phyloP scores from a whole-genome alignment of 1,140 invertebrate genomes.

The Anthonomus grandis region DNA sequence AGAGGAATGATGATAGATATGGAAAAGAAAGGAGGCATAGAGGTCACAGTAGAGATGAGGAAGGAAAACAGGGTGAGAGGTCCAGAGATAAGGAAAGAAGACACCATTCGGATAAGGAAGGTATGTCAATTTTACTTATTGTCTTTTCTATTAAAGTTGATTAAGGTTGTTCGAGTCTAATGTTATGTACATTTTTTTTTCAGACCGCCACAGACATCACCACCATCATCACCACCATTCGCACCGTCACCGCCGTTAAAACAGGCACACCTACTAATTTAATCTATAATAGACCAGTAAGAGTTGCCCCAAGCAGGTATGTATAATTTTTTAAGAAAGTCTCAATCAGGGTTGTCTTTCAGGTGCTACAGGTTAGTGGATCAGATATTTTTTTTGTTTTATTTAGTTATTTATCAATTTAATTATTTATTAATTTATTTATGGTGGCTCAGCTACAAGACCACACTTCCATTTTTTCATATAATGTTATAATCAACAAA shows the following conservation, averaged over 20 bases:
- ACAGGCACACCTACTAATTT: background rate
- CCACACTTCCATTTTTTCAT: conserved; percentile 6
- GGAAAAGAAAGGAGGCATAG: conserved; percentile 35
- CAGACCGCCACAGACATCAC: conserved; percentile 32
- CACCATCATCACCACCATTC: conserved; percentile 31
- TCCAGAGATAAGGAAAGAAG: conserved; percentile 42
- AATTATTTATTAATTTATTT: background rate
- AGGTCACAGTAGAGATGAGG: conserved; percentile 27
- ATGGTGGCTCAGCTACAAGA: background rate
- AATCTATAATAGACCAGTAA: conserved; percentile 39
- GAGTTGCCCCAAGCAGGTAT: conserved; percentile 38
- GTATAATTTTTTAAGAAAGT: conserved; percentile 37
- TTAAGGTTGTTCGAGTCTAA: background rate
- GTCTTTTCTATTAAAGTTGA: background rate
- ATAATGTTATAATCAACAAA: conserved; percentile 13
- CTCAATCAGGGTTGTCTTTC: conserved; percentile 38
- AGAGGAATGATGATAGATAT: conserved; percentile 50
- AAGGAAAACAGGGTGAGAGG: conserved; percentile 43
- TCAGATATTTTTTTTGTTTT: background rate
- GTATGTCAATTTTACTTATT: conserved; percentile 15
- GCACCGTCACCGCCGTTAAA: conserved; percentile 21
- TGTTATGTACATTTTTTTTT: conserved; percentile 5
- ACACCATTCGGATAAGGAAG: conserved; percentile 39
- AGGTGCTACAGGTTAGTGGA: conserved; percentile 44
- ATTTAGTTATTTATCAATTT: background rate